A percentile compares a stretch with the other conserved stretches of the same genome.
Evolutionary conservation across 2,888 invertebrate genomes (phyloP).

Genomic region (Fragum sueziense): DNA sequence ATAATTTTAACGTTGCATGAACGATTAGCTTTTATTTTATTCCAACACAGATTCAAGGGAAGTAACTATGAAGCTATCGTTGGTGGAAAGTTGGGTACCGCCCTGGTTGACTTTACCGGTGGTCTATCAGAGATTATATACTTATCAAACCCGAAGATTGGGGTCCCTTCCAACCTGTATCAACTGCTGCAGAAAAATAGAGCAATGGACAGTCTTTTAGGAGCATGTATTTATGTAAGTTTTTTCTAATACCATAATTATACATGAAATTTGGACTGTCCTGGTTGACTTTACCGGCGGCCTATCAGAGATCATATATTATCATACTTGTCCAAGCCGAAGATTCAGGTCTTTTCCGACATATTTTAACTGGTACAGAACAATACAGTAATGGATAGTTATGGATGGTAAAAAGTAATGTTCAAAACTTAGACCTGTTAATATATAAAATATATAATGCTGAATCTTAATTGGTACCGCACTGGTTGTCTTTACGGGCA

Average conservation of each 20-base stretch:
- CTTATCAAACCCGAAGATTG: constrained; percentile 63
- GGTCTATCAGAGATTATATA: constrained; percentile 78
- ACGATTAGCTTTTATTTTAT: too few relatives aligned
- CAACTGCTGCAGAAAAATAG: constrained; percentile 69
- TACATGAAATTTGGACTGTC: too few relatives aligned
- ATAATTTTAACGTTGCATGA: too few relatives aligned
- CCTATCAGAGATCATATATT: constrained; percentile 76
- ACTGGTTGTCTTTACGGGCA: too few relatives aligned
- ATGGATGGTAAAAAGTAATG: too few relatives aligned
- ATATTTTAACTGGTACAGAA: constrained; percentile 72
- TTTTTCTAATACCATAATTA: too few relatives aligned
- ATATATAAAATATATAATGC: too few relatives aligned
- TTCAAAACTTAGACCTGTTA: too few relatives aligned
- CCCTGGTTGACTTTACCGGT: constrained; percentile 80
- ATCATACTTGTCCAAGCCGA: constrained; percentile 65
- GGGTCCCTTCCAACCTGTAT: constrained; percentile 71
- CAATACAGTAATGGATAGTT: constrained; percentile 74
- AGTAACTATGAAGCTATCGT: constrained; percentile 77
- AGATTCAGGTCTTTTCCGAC: constrained; percentile 66
- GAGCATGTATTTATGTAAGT: constrained; percentile 74
- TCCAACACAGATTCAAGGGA: constrained; percentile 28
- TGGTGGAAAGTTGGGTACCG: constrained; percentile 78
- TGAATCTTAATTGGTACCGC: too few relatives aligned
- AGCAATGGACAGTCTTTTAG: constrained; percentile 76
- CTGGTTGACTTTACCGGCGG: constrained; percentile 80